Conservation (phyloP, 1,140 invertebrate species). For the Onthophagus taurus region DNA sequence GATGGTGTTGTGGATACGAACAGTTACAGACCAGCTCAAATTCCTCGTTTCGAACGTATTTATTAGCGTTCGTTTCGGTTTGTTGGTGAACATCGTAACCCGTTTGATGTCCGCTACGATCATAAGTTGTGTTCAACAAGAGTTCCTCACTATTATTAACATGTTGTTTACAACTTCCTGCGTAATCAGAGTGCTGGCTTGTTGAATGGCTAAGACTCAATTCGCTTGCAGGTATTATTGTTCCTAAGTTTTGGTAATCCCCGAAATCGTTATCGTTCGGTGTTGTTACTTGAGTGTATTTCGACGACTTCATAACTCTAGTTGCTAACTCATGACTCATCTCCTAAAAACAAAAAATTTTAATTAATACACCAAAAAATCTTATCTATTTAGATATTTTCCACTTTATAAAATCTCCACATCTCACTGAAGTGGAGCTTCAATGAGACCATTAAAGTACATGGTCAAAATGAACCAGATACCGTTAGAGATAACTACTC, state of each 20-base stretch:
- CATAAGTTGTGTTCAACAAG: conserved; percentile 24
- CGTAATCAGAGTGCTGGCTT: conserved; percentile 17
- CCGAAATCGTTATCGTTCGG: conserved; percentile 30
- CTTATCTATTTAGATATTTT: no score
- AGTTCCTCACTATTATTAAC: conserved; percentile 27
- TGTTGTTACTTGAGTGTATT: conserved; percentile 32
- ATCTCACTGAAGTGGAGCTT: no score
- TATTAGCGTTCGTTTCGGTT: conserved; percentile 18
- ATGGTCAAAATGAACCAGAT: no score
- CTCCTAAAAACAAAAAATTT: no score
- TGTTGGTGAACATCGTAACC: conserved; percentile 16
- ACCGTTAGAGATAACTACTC: no score
- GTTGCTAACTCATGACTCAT: no score
- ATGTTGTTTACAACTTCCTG: conserved; percentile 20
- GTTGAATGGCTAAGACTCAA: conserved; percentile 20
- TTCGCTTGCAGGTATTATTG: conserved; percentile 23
- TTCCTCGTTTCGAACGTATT: conserved; percentile 16
- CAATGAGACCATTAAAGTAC: no score
- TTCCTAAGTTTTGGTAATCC: conserved; percentile 30
- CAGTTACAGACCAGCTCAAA: conserved; percentile 30
- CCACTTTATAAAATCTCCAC: no score
- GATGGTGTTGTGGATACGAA: conserved; percentile 22
- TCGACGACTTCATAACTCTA: conserved; percentile 31
- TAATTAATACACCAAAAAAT: no score
- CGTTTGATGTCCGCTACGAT: conserved; percentile 17